These are phyloP conservation scores for Ormyrus thymus DNA, from an alignment of 2,888 invertebrate genomes.

Conservation along the genomic window DNA sequence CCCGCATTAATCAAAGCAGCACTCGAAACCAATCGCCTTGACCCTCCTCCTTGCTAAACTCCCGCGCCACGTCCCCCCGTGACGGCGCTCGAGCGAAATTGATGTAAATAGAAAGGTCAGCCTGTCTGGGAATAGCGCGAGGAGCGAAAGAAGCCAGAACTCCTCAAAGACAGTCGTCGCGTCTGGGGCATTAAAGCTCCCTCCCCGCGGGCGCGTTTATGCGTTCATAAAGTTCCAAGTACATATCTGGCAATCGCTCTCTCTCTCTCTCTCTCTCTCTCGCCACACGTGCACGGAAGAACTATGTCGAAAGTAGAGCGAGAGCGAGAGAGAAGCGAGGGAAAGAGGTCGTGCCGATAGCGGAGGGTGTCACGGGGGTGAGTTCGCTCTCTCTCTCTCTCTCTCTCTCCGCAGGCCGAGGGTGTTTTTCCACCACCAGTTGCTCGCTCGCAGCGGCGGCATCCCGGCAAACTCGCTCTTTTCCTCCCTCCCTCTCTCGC, in stretches of 20 bases:
- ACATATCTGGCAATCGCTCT: slow-evolving; percentile 66
- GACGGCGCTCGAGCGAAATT: slow-evolving; percentile 4
- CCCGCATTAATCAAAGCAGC: no score
- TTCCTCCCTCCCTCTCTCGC: slow-evolving; percentile 61
- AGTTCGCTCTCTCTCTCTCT: slow-evolving; percentile 53
- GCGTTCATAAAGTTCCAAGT: slow-evolving; percentile 70
- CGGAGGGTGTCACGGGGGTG: slow-evolving; percentile 50
- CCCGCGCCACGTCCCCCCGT: neutral
- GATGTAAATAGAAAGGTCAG: slow-evolving; percentile 26
- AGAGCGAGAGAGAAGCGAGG: slow-evolving; percentile 37
- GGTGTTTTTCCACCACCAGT: slow-evolving; percentile 76
- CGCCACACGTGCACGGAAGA: slow-evolving; percentile 44
- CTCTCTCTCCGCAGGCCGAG: slow-evolving; percentile 64
- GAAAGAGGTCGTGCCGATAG: slow-evolving; percentile 51
- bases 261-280: slow-evolving; percentile 39
- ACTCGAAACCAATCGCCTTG: no score
- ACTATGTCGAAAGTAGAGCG: slow-evolving; percentile 55
- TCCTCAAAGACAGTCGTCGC: slow-evolving; percentile 1
- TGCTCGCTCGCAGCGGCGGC: slow-evolving; percentile 67
- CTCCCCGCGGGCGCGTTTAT: slow-evolving; percentile 65
- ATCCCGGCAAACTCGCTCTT: slow-evolving; percentile 61
- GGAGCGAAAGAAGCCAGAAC: slow-evolving; percentile 5
- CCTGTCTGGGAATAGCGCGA: neutral
- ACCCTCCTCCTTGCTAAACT: neutral
- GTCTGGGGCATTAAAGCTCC: slow-evolving; percentile 16